phyloP scores from a whole-genome alignment of 2,888 invertebrate genomes.

The Agrenia bidenticulata region DNA sequence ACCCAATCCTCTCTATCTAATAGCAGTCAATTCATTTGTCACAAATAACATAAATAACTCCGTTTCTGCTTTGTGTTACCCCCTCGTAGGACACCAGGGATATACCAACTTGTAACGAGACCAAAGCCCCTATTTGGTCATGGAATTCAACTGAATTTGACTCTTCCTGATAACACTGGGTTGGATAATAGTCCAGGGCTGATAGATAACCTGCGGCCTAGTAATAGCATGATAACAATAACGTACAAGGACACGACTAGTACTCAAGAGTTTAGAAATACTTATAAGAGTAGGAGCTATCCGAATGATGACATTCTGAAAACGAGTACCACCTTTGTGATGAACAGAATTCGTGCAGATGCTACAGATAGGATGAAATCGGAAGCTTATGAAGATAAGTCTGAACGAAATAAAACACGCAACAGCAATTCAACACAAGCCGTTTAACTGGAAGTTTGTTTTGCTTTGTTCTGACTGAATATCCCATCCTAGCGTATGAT shows the following conservation, averaged over 20 bases:
- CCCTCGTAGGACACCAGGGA: constrained; percentile 25
- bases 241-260: neutral
- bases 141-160: constrained; percentile 28
- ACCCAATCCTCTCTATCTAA: neutral
- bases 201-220: neutral
- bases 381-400: too few relatives aligned
- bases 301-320: constrained; percentile 41
- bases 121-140: constrained; percentile 29
- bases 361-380: too few relatives aligned
- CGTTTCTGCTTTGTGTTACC: neutral
- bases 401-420: too few relatives aligned
- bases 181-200: too few relatives aligned
- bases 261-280: neutral
- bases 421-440: too few relatives aligned
- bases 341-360: neutral
- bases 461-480: too few relatives aligned
- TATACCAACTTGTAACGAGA: constrained; percentile 27
- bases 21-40: neutral
- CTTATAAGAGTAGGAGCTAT: constrained; percentile 18
- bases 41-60: constrained; percentile 3
- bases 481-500: too few relatives aligned
- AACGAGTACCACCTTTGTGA: constrained; percentile 13
- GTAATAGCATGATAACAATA: neutral
- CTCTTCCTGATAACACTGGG: constrained; percentile 1
- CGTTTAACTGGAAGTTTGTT: too few relatives aligned